Evolutionary conservation across 2,888 invertebrate species (phyloP).

Genomic region (Cylindroiulus punctatus): DNA sequence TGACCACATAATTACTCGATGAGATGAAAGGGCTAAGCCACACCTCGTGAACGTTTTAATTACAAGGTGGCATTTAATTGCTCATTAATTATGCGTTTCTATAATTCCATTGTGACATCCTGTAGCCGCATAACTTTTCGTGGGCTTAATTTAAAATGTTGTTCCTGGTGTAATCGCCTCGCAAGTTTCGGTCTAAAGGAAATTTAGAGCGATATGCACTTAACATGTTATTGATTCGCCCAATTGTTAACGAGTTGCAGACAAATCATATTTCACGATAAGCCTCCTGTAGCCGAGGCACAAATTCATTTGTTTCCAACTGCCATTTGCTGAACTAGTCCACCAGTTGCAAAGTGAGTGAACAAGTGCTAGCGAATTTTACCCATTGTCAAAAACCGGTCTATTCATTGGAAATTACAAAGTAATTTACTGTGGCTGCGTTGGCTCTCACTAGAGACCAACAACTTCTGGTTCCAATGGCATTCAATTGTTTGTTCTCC

Average conservation of each 20-base stretch:
- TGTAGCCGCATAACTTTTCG: background rate
- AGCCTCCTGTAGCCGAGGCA: background rate
- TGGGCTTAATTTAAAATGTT: background rate
- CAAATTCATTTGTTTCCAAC: background rate
- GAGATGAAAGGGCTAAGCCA: too few relatives aligned
- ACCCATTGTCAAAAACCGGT: background rate
- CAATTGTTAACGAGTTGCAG: conserved; percentile 8
- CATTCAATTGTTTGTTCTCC: background rate
- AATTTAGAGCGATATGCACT: conserved; percentile 2
- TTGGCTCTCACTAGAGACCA: background rate
- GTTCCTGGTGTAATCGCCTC: background rate
- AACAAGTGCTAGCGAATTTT: background rate
- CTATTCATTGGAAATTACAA: background rate
- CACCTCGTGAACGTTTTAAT: too few relatives aligned
- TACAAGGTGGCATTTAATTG: too few relatives aligned
- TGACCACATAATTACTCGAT: too few relatives aligned
- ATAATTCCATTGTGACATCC: background rate
- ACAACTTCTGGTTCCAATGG: background rate
- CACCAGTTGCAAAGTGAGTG: too few relatives aligned
- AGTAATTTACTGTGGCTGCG: background rate
- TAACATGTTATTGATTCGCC: conserved; percentile 17
- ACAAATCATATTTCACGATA: background rate
- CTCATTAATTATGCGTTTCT: background rate
- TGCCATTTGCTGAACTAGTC: background rate
- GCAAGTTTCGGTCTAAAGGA: background rate